phyloP scores from a whole-genome alignment of 2,888 invertebrate genomes.

The Mycalesis mineus region DNA sequence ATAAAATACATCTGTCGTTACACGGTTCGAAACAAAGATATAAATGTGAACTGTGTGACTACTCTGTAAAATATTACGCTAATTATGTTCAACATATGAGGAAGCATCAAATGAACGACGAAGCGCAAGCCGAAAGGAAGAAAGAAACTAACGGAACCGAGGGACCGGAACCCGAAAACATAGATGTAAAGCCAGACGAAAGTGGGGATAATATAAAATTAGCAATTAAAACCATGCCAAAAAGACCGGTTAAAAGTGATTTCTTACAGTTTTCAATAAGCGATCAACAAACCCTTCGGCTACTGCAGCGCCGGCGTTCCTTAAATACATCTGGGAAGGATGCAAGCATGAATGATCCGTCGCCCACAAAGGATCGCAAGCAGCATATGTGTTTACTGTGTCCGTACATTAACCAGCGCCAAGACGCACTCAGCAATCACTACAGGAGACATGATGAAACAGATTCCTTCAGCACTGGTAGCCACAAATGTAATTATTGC shows the following conservation, averaged over 20 bases:
- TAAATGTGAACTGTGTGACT: constrained; percentile 90
- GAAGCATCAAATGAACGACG: constrained; percentile 85
- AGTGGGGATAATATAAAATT: constrained; percentile 58
- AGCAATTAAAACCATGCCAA: constrained; percentile 71
- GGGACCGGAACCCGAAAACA: constrained; percentile 43
- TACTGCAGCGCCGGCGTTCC: constrained; percentile 75
- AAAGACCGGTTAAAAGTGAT: constrained; percentile 60
- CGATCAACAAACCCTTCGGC: constrained; percentile 80
- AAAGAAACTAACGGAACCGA: constrained; percentile 48
- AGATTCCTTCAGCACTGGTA: constrained; percentile 76
- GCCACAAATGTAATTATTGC: constrained; percentile 87
- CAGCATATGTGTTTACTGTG: constrained; percentile 85
- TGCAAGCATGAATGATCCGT: constrained; percentile 53
- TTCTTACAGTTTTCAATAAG: constrained; percentile 78
- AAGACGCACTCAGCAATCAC: constrained; percentile 86
- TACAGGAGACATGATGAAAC: constrained; percentile 82
- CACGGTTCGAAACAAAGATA: constrained; percentile 91
- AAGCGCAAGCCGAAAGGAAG: constrained; percentile 80
- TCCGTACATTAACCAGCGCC: constrained; percentile 86
- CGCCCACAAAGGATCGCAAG: constrained; percentile 78
- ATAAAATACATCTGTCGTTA: constrained; percentile 87
- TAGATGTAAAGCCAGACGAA: constrained; percentile 49
- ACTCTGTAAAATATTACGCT: constrained; percentile 91
- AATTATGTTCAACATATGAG: constrained; percentile 89
- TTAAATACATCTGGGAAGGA: constrained; percentile 57